These are phyloP conservation scores for Buceros bicornis DNA, from an alignment of 2,797 vertebrate genomes.

Conservation along the genomic window DNA sequence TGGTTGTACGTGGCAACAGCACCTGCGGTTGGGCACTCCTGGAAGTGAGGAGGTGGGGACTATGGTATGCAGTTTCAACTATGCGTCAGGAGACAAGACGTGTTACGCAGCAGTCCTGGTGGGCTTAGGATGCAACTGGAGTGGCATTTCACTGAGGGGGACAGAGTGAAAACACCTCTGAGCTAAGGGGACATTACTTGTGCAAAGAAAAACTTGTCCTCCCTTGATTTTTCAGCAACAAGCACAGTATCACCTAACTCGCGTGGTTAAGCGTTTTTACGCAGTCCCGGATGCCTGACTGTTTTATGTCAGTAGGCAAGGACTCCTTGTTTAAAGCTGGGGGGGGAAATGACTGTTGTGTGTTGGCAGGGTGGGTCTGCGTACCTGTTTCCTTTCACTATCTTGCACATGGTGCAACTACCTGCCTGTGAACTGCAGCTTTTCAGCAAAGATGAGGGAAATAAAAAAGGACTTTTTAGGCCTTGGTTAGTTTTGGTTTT, in stretches of 20 bases:
- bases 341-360: fast-evolving
- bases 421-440: not conserved
- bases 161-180: not conserved
- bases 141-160: not conserved
- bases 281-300: no score
- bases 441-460: not conserved
- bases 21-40: not conserved
- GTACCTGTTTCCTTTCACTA: fast-evolving
- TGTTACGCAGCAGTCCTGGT: not conserved
- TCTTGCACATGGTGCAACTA: fast-evolving
- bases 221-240: not conserved
- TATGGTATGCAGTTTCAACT: not conserved
- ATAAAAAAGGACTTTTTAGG: not conserved
- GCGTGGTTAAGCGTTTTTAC: not conserved
- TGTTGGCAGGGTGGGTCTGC: not conserved
- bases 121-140: not conserved
- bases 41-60: not conserved
- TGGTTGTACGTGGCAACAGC: not conserved
- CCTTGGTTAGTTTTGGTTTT: no score
- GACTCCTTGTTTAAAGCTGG: fast-evolving
- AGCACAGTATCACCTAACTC: fast-evolving
- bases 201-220: not conserved
- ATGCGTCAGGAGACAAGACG: not conserved
- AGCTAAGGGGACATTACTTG: not conserved
- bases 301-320: fast-evolving